Conservation (phyloP, 2,797 vertebrate genomes). For the Triplophysa bombifrons region DNA sequence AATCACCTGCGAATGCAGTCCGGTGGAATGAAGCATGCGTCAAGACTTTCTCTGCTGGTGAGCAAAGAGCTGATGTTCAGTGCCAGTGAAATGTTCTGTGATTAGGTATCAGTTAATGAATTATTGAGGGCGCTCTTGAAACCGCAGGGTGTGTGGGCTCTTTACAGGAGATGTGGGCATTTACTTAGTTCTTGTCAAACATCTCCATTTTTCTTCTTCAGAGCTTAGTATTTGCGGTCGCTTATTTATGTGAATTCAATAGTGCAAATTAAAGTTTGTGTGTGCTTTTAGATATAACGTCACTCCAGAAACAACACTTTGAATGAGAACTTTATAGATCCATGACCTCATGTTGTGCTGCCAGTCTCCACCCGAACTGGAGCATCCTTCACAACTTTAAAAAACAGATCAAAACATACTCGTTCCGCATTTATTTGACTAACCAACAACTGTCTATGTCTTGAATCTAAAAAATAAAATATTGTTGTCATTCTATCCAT, state of each 20-base stretch:
- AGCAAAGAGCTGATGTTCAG: constrained; percentile 39
- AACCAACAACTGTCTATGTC: too few species aligned
- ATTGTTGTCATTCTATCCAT: too few species aligned
- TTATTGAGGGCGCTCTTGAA: constrained; percentile 45
- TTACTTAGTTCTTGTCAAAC: constrained; percentile 39
- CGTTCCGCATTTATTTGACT: too few species aligned
- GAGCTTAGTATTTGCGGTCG: not conserved
- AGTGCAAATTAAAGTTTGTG: not conserved
- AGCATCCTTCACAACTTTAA: too few species aligned
- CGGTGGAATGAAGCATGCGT: constrained; percentile 32
- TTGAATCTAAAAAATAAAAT: too few species aligned
- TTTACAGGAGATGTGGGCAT: constrained; percentile 43
- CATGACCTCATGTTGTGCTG: constrained; percentile 2
- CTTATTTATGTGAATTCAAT: not conserved
- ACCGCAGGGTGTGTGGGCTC: constrained; percentile 48
- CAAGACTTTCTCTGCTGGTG: constrained; percentile 40
- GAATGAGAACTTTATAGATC: not conserved
- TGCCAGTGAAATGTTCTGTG: constrained; percentile 9
- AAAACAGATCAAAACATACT: too few species aligned
- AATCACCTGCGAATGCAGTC: constrained; percentile 45
- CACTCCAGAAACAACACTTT: not conserved
- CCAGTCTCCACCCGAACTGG: too few species aligned
- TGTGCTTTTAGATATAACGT: not conserved
- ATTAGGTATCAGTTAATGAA: constrained; percentile 52
- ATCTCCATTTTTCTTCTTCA: constrained; percentile 36